phyloP scores from a whole-genome alignment of 2,113 vertebrate species.

The Prolemur simus region DNA sequence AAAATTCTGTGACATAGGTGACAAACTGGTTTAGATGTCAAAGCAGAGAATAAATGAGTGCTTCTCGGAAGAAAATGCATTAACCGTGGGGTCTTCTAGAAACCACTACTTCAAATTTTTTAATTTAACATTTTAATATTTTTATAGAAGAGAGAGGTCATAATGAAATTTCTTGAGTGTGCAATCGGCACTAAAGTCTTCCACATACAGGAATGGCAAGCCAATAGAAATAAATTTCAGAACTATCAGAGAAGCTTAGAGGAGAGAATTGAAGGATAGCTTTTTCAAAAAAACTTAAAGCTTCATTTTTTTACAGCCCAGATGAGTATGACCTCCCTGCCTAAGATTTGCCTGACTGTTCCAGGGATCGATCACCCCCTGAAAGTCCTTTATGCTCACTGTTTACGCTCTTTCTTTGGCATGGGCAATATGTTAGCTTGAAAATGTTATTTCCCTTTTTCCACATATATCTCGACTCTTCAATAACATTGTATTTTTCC shows the following conservation, averaged over 20 bases:
- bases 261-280: conserved; percentile 35
- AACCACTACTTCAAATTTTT: conserved; percentile 58
- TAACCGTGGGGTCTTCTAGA: conserved; percentile 43
- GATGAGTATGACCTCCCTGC: background rate
- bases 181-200: conserved; percentile 44
- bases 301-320: background rate
- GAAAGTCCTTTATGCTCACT: background rate
- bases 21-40: background rate
- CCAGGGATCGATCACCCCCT: background rate
- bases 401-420: background rate
- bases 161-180: conserved; percentile 66
- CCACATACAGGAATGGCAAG: conserved; percentile 26
- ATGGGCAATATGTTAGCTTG: background rate
- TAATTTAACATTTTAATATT: conserved; percentile 70
- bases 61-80: conserved; percentile 57
- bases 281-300: background rate
- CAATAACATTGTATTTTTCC: background rate
- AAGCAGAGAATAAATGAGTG: conserved; percentile 38
- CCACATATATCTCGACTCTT: background rate
- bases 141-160: conserved; percentile 50
- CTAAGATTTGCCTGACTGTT: background rate
- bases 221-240: conserved; percentile 68
- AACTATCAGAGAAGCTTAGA: conserved; percentile 17
- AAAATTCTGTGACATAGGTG: background rate
- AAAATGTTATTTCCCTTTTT: background rate